phyloP scores from a whole-genome alignment of 1,140 invertebrate species.

The Marisa cornuarietis region DNA sequence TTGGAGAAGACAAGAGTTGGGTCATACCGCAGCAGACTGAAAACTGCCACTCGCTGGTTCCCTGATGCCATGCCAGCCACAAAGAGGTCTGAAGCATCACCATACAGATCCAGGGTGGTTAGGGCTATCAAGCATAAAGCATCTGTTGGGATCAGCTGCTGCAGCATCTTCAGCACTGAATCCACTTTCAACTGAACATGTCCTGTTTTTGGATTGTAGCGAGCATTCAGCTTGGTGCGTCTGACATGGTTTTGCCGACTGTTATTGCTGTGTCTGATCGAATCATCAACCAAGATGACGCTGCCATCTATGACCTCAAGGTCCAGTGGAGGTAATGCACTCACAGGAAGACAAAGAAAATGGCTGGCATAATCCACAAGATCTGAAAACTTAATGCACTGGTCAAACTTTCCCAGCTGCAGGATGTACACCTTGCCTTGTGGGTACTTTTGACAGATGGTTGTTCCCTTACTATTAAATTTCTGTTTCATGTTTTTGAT shows the following conservation, averaged over 20 bases:
- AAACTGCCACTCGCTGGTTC: constrained; percentile 52
- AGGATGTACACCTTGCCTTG: constrained; percentile 52
- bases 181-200: constrained; percentile 52
- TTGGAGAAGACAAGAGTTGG: constrained; percentile 51
- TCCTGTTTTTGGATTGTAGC: constrained; percentile 42
- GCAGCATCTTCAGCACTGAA: constrained; percentile 44
- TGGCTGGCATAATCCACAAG: constrained; percentile 48
- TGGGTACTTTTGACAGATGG: constrained; percentile 50
- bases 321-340: constrained; percentile 40
- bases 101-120: constrained; percentile 57
- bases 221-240: constrained; percentile 38
- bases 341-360: constrained; percentile 53
- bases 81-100: constrained; percentile 57
- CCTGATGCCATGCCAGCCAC: constrained; percentile 61
- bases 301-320: constrained; percentile 35
- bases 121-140: constrained; percentile 58
- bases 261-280: neutral
- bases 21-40: constrained; percentile 58
- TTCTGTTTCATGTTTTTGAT: constrained; percentile 43
- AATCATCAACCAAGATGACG: constrained; percentile 39
- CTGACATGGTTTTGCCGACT: constrained; percentile 15
- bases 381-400: constrained; percentile 28
- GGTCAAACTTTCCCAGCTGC: constrained; percentile 27
- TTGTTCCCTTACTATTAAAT: constrained; percentile 44
- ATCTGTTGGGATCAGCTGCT: constrained; percentile 45